These are phyloP conservation scores for Popillia japonica DNA, from an alignment of 1,140 invertebrate genomes.

Conservation along the genomic window DNA sequence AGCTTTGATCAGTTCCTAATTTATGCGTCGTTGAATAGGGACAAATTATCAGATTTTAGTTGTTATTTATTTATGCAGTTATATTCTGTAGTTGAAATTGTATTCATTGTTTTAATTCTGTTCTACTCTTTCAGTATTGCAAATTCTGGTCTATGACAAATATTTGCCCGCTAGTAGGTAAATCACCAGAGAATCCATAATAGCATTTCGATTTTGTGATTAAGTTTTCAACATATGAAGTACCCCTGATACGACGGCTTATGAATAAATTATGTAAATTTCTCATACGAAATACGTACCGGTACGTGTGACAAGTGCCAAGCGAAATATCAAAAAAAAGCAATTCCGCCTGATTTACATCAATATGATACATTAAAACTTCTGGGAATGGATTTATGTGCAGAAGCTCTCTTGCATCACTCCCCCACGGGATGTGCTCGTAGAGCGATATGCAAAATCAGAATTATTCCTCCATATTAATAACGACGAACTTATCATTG, in stretches of 20 bases:
- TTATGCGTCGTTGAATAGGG: background rate
- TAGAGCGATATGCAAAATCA: background rate
- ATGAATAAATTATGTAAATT: constrained; percentile 34
- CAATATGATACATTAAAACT: constrained; percentile 34
- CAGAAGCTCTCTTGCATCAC: background rate
- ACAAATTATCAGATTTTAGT: background rate
- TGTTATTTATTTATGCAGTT: background rate
- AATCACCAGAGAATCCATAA: background rate
- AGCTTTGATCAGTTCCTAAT: constrained; percentile 2
- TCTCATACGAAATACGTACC: background rate
- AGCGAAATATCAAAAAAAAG: constrained; percentile 26
- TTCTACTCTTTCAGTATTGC: background rate
- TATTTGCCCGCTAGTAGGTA: background rate
- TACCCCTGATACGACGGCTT: background rate
- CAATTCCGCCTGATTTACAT: constrained; percentile 30
- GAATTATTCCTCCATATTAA: background rate
- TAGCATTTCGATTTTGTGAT: constrained; percentile 11
- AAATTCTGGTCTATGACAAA: background rate
- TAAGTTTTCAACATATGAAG: background rate
- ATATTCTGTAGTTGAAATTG: background rate
- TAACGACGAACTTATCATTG: background rate
- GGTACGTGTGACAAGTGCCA: background rate
- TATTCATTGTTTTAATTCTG: background rate
- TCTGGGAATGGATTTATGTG: constrained; percentile 23
- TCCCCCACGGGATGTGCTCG: background rate